phyloP scores from a whole-genome alignment of 2,797 vertebrate genomes.

The Myiotriccus ornatus region DNA sequence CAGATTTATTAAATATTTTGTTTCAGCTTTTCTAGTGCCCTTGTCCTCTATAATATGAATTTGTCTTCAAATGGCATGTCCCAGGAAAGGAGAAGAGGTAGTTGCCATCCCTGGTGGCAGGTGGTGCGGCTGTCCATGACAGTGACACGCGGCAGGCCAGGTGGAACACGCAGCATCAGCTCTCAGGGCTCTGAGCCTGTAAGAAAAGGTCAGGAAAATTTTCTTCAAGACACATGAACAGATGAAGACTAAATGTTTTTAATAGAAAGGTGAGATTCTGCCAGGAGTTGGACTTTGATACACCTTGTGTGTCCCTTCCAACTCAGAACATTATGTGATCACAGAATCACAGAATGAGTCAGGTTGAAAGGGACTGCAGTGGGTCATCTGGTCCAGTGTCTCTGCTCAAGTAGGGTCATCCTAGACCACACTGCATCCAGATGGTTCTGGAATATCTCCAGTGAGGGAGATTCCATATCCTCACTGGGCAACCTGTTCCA shows the following conservation, averaged over 20 bases:
- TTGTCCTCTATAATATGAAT: background rate
- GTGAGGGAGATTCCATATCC: background rate
- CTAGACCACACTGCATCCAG: too few relatives aligned
- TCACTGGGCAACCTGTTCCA: background rate
- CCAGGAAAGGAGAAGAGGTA: accelerated
- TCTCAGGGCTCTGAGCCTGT: background rate
- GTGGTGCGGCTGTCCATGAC: too few relatives aligned
- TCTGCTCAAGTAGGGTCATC: background rate
- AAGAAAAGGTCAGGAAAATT: background rate
- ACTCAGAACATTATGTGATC: background rate
- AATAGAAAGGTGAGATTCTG: background rate
- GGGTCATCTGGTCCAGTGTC: background rate
- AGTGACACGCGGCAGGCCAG: background rate
- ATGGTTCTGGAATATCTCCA: background rate
- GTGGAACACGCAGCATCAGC: accelerated
- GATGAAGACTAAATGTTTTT: background rate
- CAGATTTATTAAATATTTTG: background rate
- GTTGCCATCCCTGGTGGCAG: accelerated
- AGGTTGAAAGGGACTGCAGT: background rate
- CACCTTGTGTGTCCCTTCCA: background rate
- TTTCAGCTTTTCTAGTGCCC: background rate
- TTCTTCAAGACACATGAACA: background rate
- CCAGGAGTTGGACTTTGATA: background rate
- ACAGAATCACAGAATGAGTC: background rate
- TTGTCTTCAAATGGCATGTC: background rate